These are phyloP conservation scores for Psittacula derbiana DNA, from an alignment of 2,797 vertebrate genomes.

Conservation along the genomic window DNA sequence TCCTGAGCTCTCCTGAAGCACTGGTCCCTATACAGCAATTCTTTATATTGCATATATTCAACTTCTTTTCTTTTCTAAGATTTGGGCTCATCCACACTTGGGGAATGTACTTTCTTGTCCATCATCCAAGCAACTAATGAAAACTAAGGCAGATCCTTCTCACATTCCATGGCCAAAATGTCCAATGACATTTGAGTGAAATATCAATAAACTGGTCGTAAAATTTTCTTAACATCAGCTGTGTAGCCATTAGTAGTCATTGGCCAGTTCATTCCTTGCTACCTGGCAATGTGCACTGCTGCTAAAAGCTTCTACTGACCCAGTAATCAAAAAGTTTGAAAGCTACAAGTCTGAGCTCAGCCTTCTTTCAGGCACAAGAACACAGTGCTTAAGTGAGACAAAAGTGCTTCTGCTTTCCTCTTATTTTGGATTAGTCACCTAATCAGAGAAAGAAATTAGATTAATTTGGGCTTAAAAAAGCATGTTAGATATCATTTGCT, in stretches of 20 bases:
- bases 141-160: background rate
- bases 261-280: background rate
- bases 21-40: background rate
- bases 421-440: background rate
- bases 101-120: background rate
- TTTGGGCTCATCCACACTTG: background rate
- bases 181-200: background rate
- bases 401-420: background rate
- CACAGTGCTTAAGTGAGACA: accelerated
- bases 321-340: background rate
- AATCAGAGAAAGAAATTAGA: background rate
- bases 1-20: background rate
- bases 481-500: background rate
- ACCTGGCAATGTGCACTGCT: background rate
- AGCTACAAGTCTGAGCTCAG: background rate
- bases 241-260: background rate
- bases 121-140: background rate
- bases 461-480: background rate
- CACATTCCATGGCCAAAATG: background rate
- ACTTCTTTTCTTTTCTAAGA: background rate
- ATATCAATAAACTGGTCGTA: background rate
- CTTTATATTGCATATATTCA: background rate
- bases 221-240: background rate
- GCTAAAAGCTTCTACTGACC: background rate
- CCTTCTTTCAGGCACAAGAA: background rate